Evolutionary conservation across 2,888 invertebrate genomes (phyloP), one percentile per base, ranked within the genome.

Genomic region (Odontocerum albicorne): DNA sequence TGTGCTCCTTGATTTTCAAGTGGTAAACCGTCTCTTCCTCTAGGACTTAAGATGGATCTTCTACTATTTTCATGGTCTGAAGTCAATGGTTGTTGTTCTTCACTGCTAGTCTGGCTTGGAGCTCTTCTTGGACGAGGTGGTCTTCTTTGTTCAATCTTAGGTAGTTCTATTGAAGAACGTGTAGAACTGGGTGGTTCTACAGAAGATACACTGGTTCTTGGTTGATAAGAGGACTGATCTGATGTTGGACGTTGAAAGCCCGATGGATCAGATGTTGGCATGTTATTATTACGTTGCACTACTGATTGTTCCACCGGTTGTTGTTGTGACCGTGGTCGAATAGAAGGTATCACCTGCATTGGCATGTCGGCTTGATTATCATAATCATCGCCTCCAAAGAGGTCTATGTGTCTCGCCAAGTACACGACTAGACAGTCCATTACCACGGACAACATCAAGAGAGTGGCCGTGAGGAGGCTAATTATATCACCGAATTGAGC

Each of bases 341-440:
- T 33, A 10, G 19, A n/a, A 19, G 4, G 19, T 17, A 15, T 32
- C 32, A 33, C 17, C 7, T 33, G 16, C 3, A 17, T 6, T 6
- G 6, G 17, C 17, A 19, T 35, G 13, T 20, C 20, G 33, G 40
- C 10, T 3, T 49, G 22, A 6, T 33, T 21, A 32, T 57, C 59
- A 3, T 60, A 64, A 19, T 60, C 19, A 36, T 61, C 55, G 6
- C 57, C 59, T 2, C 54, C 65, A 54, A 72, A 75, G 1, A 76
- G 50, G 13, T 66, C 64, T 17, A 78, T 63, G 57, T 78, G 72
- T 52, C 71, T 69, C 12, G 71, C 70, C 45, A 72, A 73, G 39
- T 74, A 65, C 60, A 72, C 77, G 1, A 79, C 74, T 1, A 78
- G 47, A 1, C 73, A 62, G 59, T 80, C 77, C 15, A 79, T 71